phyloP scores from a whole-genome alignment of 2,888 invertebrate genomes.

The Drosophila neonasuta region DNA sequence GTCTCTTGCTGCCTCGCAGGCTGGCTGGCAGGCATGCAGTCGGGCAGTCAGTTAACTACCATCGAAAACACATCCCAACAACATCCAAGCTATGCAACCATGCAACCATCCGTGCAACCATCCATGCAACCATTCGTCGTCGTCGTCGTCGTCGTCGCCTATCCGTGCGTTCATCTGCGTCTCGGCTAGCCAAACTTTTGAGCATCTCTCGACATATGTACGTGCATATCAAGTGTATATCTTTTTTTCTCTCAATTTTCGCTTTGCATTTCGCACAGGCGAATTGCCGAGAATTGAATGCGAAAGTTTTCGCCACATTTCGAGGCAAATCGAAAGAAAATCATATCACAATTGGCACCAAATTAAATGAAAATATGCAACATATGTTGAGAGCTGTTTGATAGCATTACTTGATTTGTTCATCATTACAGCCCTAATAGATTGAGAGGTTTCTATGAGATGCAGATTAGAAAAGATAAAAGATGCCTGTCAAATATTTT shows the following conservation, averaged over 20 bases:
- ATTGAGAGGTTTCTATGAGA: neutral
- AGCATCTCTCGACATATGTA: slow-evolving; percentile 52
- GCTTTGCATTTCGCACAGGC: slow-evolving; percentile 34
- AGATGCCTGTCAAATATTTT: neutral
- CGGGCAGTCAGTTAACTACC: slow-evolving; percentile 57
- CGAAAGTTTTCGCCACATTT: slow-evolving; percentile 6
- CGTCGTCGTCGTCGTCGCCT: slow-evolving; percentile 23
- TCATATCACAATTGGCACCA: slow-evolving; percentile 10
- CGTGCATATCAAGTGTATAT: slow-evolving; percentile 64
- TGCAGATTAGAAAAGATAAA: neutral
- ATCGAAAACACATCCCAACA: slow-evolving; percentile 37
- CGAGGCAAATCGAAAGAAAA: neutral
- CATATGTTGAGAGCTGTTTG: neutral
- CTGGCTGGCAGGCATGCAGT: slow-evolving; percentile 21
- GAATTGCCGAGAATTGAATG: slow-evolving; percentile 11
- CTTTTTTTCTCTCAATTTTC: slow-evolving; percentile 56
- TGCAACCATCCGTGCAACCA: slow-evolving; percentile 29
- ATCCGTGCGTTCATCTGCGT: slow-evolving; percentile 69
- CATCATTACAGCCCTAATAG: neutral
- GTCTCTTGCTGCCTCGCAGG: neutral
- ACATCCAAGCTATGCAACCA: slow-evolving; percentile 15
- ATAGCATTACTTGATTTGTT: slow-evolving; percentile 2
- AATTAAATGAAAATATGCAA: slow-evolving; percentile 11
- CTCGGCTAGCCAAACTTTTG: slow-evolving; percentile 63
- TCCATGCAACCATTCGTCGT: slow-evolving; percentile 38